These are phyloP conservation scores for Diorhabda elongata DNA, from an alignment of 1,140 invertebrate species.

Conservation along the genomic window DNA sequence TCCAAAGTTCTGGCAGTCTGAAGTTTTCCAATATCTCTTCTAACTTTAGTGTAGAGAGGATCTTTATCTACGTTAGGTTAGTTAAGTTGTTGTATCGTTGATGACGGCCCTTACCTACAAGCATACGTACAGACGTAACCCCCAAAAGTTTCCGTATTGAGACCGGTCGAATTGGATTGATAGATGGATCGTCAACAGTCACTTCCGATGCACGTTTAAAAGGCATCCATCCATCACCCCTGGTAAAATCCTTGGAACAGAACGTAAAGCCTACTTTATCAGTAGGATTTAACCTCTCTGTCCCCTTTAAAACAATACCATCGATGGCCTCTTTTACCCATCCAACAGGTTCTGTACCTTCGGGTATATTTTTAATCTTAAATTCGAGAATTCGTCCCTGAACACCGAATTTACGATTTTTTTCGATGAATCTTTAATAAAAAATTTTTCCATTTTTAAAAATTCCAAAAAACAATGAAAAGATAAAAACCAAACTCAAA, in stretches of 20 bases:
- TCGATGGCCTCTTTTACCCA: slow-evolving; percentile 14
- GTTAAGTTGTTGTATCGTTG: not conserved
- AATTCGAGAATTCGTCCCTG: slow-evolving; percentile 1
- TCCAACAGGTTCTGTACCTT: not conserved
- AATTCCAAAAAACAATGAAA: too few species aligned
- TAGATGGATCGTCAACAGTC: slow-evolving; percentile 6
- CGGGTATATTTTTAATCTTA: not conserved
- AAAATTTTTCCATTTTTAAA: slow-evolving; percentile 1
- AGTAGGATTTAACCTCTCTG: not conserved
- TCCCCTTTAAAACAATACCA: not conserved
- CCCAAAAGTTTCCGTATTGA: not conserved
- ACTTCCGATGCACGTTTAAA: not conserved
- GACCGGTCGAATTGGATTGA: slow-evolving; percentile 5
- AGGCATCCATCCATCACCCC: slow-evolving; percentile 4
- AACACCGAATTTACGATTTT: not conserved
- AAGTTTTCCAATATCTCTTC: too few species aligned
- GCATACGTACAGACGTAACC: too few species aligned
- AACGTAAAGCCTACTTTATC: slow-evolving; percentile 10
- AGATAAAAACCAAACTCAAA: too few species aligned
- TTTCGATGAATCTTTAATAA: too few species aligned
- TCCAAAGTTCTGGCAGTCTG: too few species aligned
- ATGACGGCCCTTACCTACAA: too few species aligned
- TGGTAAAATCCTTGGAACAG: slow-evolving; percentile 10
- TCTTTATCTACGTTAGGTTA: slow-evolving; percentile 7
- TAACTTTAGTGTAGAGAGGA: not conserved